Evolutionary conservation across 2,888 invertebrate genomes (phyloP).

Genomic region (Euzetes globulus): DNA sequence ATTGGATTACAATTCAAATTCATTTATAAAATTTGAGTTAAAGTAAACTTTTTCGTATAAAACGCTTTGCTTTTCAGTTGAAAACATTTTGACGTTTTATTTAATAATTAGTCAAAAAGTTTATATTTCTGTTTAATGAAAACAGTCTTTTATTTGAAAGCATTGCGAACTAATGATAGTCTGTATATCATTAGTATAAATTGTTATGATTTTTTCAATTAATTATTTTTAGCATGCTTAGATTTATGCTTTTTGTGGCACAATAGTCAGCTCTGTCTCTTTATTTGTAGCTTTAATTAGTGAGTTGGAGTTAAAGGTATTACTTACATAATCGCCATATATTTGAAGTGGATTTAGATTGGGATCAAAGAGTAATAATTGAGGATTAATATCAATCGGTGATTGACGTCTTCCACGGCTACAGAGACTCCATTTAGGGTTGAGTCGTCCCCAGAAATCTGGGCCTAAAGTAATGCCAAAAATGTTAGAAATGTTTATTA

Average conservation of each 20-base stretch:
- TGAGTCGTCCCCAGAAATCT: constrained; percentile 94
- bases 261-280: too few relatives aligned
- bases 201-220: too few relatives aligned
- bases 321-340: constrained; percentile 73
- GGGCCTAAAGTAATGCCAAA: constrained; percentile 60
- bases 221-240: too few relatives aligned
- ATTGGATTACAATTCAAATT: background rate
- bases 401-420: constrained; percentile 94
- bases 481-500: constrained; percentile 27
- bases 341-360: constrained; percentile 81
- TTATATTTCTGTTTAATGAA: too few relatives aligned
- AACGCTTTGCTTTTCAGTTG: background rate
- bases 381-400: constrained; percentile 92
- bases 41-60: background rate
- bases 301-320: constrained; percentile 42
- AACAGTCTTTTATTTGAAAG: too few relatives aligned
- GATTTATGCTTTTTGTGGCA: too few relatives aligned
- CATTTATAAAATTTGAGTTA: background rate
- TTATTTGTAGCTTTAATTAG: too few relatives aligned
- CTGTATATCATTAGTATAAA: too few relatives aligned
- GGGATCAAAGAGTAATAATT: constrained; percentile 86
- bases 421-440: constrained; percentile 95
- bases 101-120: too few relatives aligned
- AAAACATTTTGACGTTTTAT: too few relatives aligned
- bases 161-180: too few relatives aligned